Evolutionary conservation across 2,888 invertebrate species (phyloP), one percentile per base, ranked within the genome.

Genomic region (Drosophila barbarae): DNA sequence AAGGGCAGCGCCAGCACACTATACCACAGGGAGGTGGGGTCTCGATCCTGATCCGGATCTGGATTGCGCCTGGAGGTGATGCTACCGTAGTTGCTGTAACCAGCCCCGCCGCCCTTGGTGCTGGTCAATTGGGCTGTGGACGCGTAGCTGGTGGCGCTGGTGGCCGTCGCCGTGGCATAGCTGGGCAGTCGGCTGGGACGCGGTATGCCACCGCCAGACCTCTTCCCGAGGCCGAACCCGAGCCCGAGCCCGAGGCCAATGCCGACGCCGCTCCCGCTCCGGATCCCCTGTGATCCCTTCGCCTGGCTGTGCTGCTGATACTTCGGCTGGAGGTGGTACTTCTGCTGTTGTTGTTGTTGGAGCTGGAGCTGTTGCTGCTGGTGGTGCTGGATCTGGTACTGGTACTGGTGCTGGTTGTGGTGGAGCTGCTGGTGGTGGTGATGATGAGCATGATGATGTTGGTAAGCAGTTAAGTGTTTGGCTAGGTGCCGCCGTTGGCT

Each of bases 1-100:
- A 97, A 97, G 79, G 96, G 96, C 87, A 96, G 92, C 79, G 96
- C 96, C 90, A 96, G 93, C 86, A 96, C 93, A 72, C 96, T 96
- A 92, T 95, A 96, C 95, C 95, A 95, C 84, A 95, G 92, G 76
- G 95, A 93, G 61, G 95, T 93, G 61, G 95, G 95, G 13, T 95
- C 57, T 10, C 34, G 9, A 3, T n/a, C 94, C 91, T 74, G 60
- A 8, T 72, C 71, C 2, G 10, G 9, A 0, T 13, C 44, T 5
- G 12, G 18, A 7, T 76, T 73, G 32, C 78, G 73, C 35, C 76
- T 78, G 9, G 87, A 86, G 21, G 79, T 73, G 10, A 83, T 69
- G 72, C 81, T 85, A 58, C 73, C 75, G 15, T 50, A 50, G 51
- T n/a, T 21, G 49, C 35, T 32, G 18, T 47, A 30, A n/a, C 35